Conservation (phyloP, 2,797 vertebrate genomes). For the Liasis olivaceus region DNA sequence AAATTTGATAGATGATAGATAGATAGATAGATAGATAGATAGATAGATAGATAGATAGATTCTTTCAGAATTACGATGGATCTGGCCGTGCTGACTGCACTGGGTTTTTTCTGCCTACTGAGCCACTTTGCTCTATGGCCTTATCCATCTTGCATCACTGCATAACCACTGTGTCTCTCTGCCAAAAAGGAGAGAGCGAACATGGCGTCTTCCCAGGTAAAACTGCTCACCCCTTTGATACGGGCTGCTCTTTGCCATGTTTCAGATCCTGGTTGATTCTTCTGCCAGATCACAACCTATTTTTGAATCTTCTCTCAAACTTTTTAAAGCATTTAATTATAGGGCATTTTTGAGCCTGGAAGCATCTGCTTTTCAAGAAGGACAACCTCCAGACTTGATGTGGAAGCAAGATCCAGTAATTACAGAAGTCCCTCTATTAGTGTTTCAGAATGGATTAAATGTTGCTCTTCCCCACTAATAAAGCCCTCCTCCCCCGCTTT, state of each 20-base stretch:
- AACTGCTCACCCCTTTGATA: not conserved
- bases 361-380: not conserved
- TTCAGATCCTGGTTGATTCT: not conserved
- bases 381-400: not conserved
- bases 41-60: no score
- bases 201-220: not conserved
- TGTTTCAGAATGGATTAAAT: not conserved
- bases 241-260: not conserved
- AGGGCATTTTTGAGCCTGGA: no score
- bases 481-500: not conserved
- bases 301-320: not conserved
- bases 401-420: not conserved
- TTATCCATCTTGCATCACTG: not conserved
- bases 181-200: not conserved
- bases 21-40: no score
- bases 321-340: not conserved
- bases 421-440: not conserved
- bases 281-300: not conserved
- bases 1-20: no score
- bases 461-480: conserved; percentile 12
- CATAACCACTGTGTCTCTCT: not conserved
- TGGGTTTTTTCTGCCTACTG: not conserved
- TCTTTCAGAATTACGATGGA: not conserved
- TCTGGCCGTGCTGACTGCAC: not conserved
- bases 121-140: not conserved